Conservation (phyloP, 1,140 invertebrate genomes). For the Drosophila sucinea region DNA sequence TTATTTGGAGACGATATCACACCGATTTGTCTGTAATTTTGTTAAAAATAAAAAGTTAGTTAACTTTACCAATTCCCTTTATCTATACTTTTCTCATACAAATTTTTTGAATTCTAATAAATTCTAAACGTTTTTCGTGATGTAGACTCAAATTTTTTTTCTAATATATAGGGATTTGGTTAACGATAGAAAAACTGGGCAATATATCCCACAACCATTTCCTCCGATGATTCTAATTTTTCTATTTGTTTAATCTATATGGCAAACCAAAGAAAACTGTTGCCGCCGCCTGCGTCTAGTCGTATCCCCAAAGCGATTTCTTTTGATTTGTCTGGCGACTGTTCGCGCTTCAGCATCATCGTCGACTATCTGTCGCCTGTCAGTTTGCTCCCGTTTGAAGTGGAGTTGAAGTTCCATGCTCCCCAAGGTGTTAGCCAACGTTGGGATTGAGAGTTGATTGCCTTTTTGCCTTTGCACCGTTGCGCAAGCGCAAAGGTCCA, state of each 20-base stretch:
- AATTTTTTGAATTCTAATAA: too few species aligned
- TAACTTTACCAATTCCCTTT: too few species aligned
- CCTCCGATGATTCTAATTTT: not conserved
- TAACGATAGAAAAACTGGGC: too few species aligned
- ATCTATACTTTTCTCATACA: too few species aligned
- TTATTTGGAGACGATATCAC: too few species aligned
- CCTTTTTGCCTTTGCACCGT: constrained; percentile 40
- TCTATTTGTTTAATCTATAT: not conserved
- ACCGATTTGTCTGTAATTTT: too few species aligned
- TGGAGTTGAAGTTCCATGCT: constrained; percentile 16
- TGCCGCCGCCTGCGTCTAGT: not conserved
- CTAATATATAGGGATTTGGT: too few species aligned
- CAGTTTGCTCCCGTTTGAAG: constrained; percentile 54
- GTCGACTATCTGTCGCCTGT: constrained; percentile 51
- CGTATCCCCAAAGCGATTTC: constrained; percentile 44
- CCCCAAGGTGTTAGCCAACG: constrained; percentile 57
- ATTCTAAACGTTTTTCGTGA: too few species aligned
- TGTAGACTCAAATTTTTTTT: too few species aligned
- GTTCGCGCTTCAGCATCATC: constrained; percentile 30
- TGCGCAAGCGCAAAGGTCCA: constrained; percentile 67
- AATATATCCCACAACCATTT: too few species aligned
- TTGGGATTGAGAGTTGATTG: constrained; percentile 35
- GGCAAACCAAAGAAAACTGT: not conserved
- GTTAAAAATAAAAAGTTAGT: too few species aligned
- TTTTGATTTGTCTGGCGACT: constrained; percentile 52